Percentiles rank a stretch among this genome's conserved stretches.
Conservation (phyloP, 2,113 vertebrate genomes). For the Castor canadensis region DNA sequence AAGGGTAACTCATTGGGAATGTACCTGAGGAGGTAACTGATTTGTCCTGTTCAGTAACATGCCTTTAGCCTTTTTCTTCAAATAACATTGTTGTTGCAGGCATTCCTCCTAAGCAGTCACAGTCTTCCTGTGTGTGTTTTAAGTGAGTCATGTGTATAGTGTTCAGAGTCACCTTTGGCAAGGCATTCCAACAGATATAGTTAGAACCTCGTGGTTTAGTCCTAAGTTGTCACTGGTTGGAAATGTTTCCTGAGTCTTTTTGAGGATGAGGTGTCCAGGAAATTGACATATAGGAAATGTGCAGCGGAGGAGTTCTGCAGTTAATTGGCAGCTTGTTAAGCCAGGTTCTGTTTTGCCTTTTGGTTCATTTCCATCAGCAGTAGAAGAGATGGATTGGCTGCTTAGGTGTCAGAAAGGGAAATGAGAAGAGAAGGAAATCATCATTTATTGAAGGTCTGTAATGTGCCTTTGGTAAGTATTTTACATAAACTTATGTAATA, state of each 20-base stretch:
- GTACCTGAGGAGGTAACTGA: background rate
- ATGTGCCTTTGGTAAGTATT: background rate
- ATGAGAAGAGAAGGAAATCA: background rate
- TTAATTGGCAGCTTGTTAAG: slow-evolving; percentile 56
- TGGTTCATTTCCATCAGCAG: slow-evolving; percentile 11
- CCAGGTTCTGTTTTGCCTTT: slow-evolving; percentile 46
- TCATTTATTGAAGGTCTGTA: background rate
- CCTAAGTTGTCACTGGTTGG: slow-evolving; percentile 40
- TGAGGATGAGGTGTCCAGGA: slow-evolving; percentile 59
- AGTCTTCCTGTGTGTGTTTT: slow-evolving; percentile 29
- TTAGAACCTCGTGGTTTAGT: slow-evolving; percentile 32
- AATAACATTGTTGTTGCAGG: background rate
- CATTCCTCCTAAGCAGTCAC: background rate
- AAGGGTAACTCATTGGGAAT: background rate
- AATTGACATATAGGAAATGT: slow-evolving; percentile 63
- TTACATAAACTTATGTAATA: background rate
- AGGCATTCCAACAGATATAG: slow-evolving; percentile 3
- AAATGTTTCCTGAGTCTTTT: slow-evolving; percentile 59
- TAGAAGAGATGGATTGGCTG: background rate
- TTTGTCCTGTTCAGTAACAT: background rate
- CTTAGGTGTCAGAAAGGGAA: background rate
- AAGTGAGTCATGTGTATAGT: slow-evolving; percentile 54
- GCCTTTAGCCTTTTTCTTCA: background rate
- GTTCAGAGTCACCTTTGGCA: slow-evolving; percentile 37
- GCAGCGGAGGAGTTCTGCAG: slow-evolving; percentile 36